A percentile compares a stretch with the other conserved stretches of the same genome.
Conservation (phyloP, 2,888 invertebrate genomes). For the Eulithis prunata region DNA sequence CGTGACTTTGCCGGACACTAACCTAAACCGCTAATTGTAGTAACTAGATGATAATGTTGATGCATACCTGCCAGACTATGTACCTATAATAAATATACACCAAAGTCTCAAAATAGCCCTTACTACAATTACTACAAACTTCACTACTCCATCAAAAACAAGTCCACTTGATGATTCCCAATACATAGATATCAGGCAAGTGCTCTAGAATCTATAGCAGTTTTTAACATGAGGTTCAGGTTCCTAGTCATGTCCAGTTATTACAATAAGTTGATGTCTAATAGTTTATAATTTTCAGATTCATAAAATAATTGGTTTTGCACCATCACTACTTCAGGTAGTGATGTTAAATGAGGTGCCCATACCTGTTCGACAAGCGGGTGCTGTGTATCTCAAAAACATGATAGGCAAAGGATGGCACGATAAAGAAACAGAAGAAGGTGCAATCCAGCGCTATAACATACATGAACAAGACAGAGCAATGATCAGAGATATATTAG, state of each 20-base stretch:
- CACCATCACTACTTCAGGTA: conserved; percentile 96
- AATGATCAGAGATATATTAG: conserved; percentile 95
- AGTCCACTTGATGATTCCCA: neutral
- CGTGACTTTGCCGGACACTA: conserved; percentile 7
- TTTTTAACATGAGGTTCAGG: too few relatives aligned
- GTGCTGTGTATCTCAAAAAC: conserved; percentile 98
- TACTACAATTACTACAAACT: neutral
- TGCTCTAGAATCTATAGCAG: too few relatives aligned
- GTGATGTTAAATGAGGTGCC: conserved; percentile 96
- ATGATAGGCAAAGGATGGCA: conserved; percentile 95
- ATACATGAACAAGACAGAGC: conserved; percentile 98
- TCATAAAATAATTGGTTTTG: conserved; percentile 95
- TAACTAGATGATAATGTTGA: conserved; percentile 36
- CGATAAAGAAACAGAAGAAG: conserved; percentile 90
- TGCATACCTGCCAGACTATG: neutral
- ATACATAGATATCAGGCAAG: neutral
- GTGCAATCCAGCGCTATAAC: conserved; percentile 89
- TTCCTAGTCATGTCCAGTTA: too few relatives aligned
- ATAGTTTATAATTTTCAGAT: conserved; percentile 61
- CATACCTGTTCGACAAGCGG: conserved; percentile 97
- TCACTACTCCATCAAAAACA: neutral
- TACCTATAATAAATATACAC: conserved; percentile 26
- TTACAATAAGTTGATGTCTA: neutral
- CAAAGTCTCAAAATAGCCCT: conserved; percentile 25
- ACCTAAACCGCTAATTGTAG: conserved; percentile 7